Evolutionary conservation across 1,140 invertebrate genomes (phyloP), one percentile per base, ranked within the genome.

Genomic region (Drosophila funebris): DNA sequence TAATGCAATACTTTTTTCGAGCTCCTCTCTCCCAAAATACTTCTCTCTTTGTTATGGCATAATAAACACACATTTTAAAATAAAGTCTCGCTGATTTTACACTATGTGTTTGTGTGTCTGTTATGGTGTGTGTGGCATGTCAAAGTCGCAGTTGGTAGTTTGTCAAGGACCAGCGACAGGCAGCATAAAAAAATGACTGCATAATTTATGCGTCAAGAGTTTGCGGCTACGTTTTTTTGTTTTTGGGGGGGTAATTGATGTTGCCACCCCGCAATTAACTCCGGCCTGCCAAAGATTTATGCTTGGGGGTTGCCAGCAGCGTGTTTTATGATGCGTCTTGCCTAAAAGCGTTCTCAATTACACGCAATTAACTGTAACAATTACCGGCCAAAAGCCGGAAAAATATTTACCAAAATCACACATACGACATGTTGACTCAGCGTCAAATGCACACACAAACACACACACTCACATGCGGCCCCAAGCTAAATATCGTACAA

Each of bases 21-120:
- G 11, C 39, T 4, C 5, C 11, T 37, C 11, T 54, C 22, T 24
- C 39, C 31, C 29, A 39, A 63, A 41, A 50, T 36, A 14, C 13
- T 29, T 54, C 11, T 52, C 8, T n/a, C 18, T 22, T 22, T 67
- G 69, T 75, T 87, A 78, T 87, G 70, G 64, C 74, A 82, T 82
- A 85, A 85, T 85, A 75, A 85, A 85, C 82, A 87, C 78, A 84
- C 78, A 88, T 88, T 87, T 87, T 82, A 78, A 78, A 87, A 82
- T 88, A 87, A 78, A 76, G 83, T 72, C 71, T 22, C 53, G 20
- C 53, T 22, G 53, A 52, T 72, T 67, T 72, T 31, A 29, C 27
- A 36, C 33, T 31, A 5, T 16, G n/a, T 39, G 41, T n/a, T 3
- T 31, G 18, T 24, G 24, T n/a, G 20, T 11, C 20, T 46, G 44